Evolutionary conservation across 2,888 invertebrate genomes (phyloP), one percentile per base, ranked within the genome.

Genomic region (Cryptops parisi): DNA sequence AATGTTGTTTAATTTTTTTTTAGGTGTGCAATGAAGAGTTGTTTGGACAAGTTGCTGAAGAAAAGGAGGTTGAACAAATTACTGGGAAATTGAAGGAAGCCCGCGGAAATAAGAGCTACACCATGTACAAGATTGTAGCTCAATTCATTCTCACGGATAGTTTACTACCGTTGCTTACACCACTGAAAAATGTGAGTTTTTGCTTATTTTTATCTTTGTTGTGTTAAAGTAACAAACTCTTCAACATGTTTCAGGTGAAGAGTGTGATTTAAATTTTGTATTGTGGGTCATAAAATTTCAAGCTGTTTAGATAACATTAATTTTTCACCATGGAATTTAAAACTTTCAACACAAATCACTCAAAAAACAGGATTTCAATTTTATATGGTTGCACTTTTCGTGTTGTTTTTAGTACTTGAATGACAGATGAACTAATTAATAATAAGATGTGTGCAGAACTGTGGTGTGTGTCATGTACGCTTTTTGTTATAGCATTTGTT

Each of bases 61-160:
- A 97, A 68, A 96, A 94, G 68, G 88, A 93, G 70, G 80, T 94
- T 0, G 78, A 79, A 0, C 85, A 86, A 64, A 80, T 96, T 24
- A 79, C 80, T 4, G 78, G 78, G 12, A 88, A 88, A 67, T 60
- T 69, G 27, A 68, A 70, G 58, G 76, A 76, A 62, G 75, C 75
- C 0, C 66, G 68, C 54, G 68, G 66, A 24, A 80, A 84, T 45
- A 93, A 90, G 68, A 89, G 90, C 63, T 89, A 79, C 60, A 81
- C 88, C 12, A 87, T 88, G 0, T 77, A 90, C 44, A 79, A 82
- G 66, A 83, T 93, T 54, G 71, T 89, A 0, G 81, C 88, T 0
- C 78, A 81, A 61, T 84, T 79, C 64, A 79, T 91, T 23, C 80
- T 84, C 0, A 82, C 85, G 60, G 76, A 78, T 44, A 81, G 81